A percentile compares a stretch with the other conserved stretches of the same genome.
Evolutionary conservation across 2,888 invertebrate species (phyloP).

Genomic region (Acrobasis repandana): DNA sequence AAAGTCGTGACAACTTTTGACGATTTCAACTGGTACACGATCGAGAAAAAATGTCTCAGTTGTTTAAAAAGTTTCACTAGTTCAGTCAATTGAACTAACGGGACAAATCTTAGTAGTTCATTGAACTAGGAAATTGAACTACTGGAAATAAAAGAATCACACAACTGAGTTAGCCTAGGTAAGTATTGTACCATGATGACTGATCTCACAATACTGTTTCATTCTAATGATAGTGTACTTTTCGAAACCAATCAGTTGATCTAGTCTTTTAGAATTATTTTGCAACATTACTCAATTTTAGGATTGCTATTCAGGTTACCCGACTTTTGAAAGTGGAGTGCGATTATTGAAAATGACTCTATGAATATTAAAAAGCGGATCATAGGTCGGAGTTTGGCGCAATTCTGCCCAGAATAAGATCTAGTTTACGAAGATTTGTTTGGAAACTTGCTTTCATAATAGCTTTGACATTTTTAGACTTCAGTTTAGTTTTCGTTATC

Average conservation of each 20-base stretch:
- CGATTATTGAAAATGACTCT: background rate
- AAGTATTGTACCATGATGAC: too few species aligned
- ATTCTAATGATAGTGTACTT: background rate
- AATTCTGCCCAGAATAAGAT: background rate
- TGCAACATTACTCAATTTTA: conserved; percentile 2
- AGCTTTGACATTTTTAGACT: background rate
- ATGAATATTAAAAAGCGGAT: conserved; percentile 9
- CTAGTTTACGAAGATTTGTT: background rate
- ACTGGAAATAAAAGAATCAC: too few species aligned
- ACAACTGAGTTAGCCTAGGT: too few species aligned
- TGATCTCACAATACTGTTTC: too few species aligned
- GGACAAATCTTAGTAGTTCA: too few species aligned
- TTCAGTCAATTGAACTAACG: too few species aligned
- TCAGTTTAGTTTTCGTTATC: too few species aligned
- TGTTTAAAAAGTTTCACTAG: too few species aligned
- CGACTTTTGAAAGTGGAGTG: conserved; percentile 1
- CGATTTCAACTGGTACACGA: too few species aligned
- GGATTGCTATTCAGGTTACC: background rate
- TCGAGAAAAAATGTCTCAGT: too few species aligned
- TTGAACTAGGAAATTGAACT: too few species aligned
- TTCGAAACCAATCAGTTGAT: conserved; percentile 1
- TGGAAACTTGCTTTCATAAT: background rate
- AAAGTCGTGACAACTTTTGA: too few species aligned
- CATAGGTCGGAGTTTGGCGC: conserved; percentile 4
- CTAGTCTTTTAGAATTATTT: background rate